Base-by-base conservation (phyloP, 1,140 invertebrate genomes). In the Dreissena polymorpha region DNA sequence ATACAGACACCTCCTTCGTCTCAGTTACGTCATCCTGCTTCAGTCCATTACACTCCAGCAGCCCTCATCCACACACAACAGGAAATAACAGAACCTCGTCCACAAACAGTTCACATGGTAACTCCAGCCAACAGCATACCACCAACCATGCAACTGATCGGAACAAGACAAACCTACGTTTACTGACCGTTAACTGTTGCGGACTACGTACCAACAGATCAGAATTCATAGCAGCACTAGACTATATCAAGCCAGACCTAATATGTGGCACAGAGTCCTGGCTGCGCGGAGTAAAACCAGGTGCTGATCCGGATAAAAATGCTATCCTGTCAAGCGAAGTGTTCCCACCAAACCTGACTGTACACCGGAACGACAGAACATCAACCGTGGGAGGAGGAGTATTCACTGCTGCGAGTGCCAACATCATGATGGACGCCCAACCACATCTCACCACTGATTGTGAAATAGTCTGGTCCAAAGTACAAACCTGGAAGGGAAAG, bases 181-280 rank as follows among this genome's bases (percentile, higher is more conserved):
- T 76, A 64, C 50, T 76, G 10, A 76, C 25, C 18, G 63, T 76
- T 12, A 76, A 67, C 25, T 76, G 74, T 21, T 76, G 74, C 39
- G 7, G 74, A 27, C 13, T 76, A 39, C 29, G 57, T 18, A n/a
- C 63, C 16, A 76, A 76, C 25, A 10, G 63, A 29, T 64, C 74
- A 63, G 74, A 64, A 53, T 69, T 77, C 13, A 50, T 13, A 14
- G 29, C 63, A 21, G 75, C 63, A 16, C 12, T 53, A 23, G 64
- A 77, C 8, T 77, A 67, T 64, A 77, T 77, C 63, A 77, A 77
- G 25, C 75, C 75, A 14, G 63, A 68, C 27, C 63, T 77, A 8
- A 53, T 69, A 68, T 77, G 75, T 53, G 75, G 75, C 8, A 77
- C 75, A 6, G 69, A 81, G 51, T 81, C 78, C 8, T 72, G 69